These are phyloP conservation scores for Promerops cafer DNA, from an alignment of 2,113 vertebrate species.

Conservation along the genomic window DNA sequence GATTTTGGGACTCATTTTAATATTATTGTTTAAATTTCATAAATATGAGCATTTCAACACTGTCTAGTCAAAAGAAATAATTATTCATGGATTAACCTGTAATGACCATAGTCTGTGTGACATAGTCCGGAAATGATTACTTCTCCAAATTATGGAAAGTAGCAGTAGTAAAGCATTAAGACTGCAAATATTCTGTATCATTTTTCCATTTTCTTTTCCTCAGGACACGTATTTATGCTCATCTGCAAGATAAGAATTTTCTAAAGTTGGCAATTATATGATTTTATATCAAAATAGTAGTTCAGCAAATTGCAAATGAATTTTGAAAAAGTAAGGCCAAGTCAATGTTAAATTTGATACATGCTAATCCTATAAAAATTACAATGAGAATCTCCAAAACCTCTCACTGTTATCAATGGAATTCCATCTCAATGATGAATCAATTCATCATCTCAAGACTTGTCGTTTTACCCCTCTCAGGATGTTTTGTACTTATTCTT, in stretches of 20 bases:
- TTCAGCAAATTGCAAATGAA: background rate
- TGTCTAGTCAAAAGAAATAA: background rate
- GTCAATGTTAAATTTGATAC: background rate
- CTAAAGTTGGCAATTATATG: fast-evolving
- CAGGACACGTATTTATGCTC: background rate
- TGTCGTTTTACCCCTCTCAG: background rate
- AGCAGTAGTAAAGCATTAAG: background rate
- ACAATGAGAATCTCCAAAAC: background rate
- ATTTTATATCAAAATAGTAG: background rate
- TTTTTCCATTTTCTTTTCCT: background rate
- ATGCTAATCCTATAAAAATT: background rate
- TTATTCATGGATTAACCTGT: fast-evolving
- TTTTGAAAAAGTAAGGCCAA: background rate
- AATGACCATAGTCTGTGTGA: fast-evolving
- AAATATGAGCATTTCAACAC: fast-evolving
- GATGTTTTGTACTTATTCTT: background rate
- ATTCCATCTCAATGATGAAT: background rate
- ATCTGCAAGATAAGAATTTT: background rate
- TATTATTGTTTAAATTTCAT: background rate
- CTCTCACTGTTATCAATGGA: background rate
- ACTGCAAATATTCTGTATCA: background rate
- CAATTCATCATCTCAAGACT: background rate
- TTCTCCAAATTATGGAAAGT: background rate
- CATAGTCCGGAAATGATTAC: fast-evolving
- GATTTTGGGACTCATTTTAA: background rate